Evolutionary conservation across 2,797 vertebrate species (phyloP), one percentile per base, ranked within the genome.

Genomic region (Anguilla megastoma): DNA sequence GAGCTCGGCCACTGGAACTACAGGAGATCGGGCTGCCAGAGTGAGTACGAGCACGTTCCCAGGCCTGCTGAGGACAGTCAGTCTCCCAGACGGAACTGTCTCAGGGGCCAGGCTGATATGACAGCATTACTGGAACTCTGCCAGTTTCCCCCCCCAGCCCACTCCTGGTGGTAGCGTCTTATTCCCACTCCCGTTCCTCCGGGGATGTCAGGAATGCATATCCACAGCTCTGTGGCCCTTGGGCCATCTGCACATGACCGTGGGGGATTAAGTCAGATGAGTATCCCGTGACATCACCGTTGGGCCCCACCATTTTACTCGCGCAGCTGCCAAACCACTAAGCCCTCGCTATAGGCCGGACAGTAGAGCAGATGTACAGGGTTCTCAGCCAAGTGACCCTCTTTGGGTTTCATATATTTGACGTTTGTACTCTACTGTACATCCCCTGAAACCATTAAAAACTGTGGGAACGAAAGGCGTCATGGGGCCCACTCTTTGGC

Each of bases 1-100:
- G 94, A 95, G 85, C 93, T 94, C 0, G 96, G 96, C 48, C 87
- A 93, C 94, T 97, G 97, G 97, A 94, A 97, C 89, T 97, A 97
- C 86, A 92, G 93, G 71, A 85, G 92, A 0, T 90, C 92, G 1
- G 97, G 97, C 89, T 97, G 97, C 92, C 94, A 94, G 92, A 96
- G 97, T 97, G 91, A 95, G 97, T 93, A 2, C 41, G 71, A n/a
- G 7, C 2, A 16, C 8, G 24, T 21, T 69, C 45, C 69, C 60
- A 18, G 5, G 16, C 48, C 48, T 45, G 4, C 79, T 83, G 10
- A 36, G 41, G 7, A 27, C 27, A n/a, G 48, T n/a, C 5, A 56
- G 27, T 71, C 36, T 50, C 33, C 2, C 50, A 30, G 14, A 24
- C 14, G 2, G 41, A 21, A 16, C 33, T 3, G 74, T 41, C 36